These are phyloP conservation scores for Adoxophyes honmai DNA, from an alignment of 1,140 invertebrate genomes.

Conservation along the genomic window DNA sequence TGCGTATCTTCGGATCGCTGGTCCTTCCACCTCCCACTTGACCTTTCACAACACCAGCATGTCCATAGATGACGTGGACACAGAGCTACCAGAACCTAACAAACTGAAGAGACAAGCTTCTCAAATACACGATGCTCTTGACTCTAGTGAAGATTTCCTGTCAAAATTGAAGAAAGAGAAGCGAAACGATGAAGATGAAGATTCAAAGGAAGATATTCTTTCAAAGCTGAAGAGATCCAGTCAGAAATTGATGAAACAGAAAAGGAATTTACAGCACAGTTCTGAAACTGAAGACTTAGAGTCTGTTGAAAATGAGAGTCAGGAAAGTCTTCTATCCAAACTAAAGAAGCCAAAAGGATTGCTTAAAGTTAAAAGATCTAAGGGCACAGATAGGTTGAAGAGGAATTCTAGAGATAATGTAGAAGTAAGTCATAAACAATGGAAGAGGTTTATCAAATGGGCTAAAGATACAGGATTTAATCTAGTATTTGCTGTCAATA, in stretches of 20 bases:
- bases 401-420: constrained; percentile 15
- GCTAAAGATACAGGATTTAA: constrained; percentile 67
- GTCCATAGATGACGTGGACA: constrained; percentile 41
- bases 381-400: background rate
- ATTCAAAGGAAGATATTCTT: constrained; percentile 7
- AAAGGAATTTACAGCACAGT: background rate
- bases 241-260: background rate
- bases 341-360: background rate
- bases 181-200: background rate
- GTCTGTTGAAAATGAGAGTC: background rate
- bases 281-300: background rate
- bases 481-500: constrained; percentile 72
- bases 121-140: background rate
- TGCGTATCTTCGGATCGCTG: constrained; percentile 79
- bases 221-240: background rate
- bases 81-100: constrained; percentile 24
- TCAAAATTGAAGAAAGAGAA: constrained; percentile 1
- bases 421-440: constrained; percentile 48
- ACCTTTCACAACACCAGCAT: constrained; percentile 62
- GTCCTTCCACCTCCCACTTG: constrained; percentile 76
- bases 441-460: constrained; percentile 72
- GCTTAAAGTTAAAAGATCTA: background rate
- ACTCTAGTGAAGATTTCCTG: no score
- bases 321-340: background rate
- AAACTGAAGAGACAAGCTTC: background rate